These are phyloP conservation scores for Gorsachius magnificus DNA, from an alignment of 2,797 vertebrate genomes.

Conservation along the genomic window DNA sequence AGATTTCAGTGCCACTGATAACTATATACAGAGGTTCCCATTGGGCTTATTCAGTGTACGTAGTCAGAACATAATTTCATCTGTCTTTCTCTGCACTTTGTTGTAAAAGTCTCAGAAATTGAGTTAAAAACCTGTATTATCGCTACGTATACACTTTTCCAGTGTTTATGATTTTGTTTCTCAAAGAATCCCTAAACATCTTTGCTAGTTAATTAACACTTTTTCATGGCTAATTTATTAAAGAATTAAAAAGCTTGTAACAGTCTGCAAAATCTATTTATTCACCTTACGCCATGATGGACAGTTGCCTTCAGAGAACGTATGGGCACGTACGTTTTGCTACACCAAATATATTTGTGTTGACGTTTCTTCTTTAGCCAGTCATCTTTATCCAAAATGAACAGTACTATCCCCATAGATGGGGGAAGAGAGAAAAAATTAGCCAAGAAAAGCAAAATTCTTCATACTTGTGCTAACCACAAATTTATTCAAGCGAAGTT, in stretches of 20 bases:
- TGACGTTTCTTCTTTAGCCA: background rate
- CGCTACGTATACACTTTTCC: constrained; percentile 58
- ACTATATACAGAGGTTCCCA: constrained; percentile 69
- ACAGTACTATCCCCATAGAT: background rate
- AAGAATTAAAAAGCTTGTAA: constrained; percentile 35
- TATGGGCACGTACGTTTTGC: background rate
- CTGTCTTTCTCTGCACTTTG: constrained; percentile 71
- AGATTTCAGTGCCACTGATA: constrained; percentile 79
- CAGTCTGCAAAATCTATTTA: background rate
- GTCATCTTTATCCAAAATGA: background rate
- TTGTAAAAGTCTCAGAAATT: constrained; percentile 66
- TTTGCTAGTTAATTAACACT: constrained; percentile 54
- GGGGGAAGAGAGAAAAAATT: background rate
- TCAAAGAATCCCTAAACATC: constrained; percentile 29
- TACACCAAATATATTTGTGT: background rate
- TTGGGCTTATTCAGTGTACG: constrained; percentile 65
- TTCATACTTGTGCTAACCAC: constrained; percentile 35
- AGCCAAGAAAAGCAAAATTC: constrained; percentile 33
- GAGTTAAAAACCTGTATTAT: constrained; percentile 68
- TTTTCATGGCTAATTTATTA: constrained; percentile 21
- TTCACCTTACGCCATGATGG: background rate
- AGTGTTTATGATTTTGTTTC: constrained; percentile 25
- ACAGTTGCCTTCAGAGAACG: background rate
- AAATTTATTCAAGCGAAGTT: constrained; percentile 31
- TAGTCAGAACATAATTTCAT: constrained; percentile 75